Percentiles rank a stretch among this genome's conserved stretches.
phyloP scores from a whole-genome alignment of 2,797 vertebrate genomes.

The Rousettus madagascariensis region DNA sequence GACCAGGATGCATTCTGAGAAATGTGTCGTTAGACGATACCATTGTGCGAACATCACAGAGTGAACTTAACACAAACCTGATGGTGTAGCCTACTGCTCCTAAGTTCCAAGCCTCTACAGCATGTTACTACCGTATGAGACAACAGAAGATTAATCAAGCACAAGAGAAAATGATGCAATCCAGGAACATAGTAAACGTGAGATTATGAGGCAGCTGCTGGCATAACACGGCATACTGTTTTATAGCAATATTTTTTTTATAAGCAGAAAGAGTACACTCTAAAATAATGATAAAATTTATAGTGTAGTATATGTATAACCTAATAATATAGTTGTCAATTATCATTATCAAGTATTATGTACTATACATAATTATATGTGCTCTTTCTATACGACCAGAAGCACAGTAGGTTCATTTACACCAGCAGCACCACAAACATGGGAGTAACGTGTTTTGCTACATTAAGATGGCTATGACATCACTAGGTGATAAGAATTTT shows the following conservation, averaged over 20 bases:
- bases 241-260: neutral
- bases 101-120: neutral
- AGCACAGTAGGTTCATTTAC: neutral
- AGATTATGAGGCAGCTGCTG: neutral
- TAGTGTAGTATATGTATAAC: neutral
- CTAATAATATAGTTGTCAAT: neutral
- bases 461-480: neutral
- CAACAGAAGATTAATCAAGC: neutral
- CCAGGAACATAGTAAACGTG: too few relatives aligned
- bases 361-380: neutral
- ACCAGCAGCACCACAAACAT: neutral
- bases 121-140: neutral
- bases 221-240: neutral
- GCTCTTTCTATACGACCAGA: neutral
- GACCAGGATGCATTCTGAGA: neutral
- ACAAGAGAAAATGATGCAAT: neutral
- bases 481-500: neutral
- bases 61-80: neutral
- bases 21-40: neutral
- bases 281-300: neutral
- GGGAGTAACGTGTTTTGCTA: neutral
- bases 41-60: neutral
- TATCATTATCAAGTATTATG: neutral
- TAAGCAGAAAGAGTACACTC: neutral
- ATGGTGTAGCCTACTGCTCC: too few relatives aligned